Base-by-base conservation (phyloP, 1,140 invertebrate species). In the Lutraria rhynchaena region DNA sequence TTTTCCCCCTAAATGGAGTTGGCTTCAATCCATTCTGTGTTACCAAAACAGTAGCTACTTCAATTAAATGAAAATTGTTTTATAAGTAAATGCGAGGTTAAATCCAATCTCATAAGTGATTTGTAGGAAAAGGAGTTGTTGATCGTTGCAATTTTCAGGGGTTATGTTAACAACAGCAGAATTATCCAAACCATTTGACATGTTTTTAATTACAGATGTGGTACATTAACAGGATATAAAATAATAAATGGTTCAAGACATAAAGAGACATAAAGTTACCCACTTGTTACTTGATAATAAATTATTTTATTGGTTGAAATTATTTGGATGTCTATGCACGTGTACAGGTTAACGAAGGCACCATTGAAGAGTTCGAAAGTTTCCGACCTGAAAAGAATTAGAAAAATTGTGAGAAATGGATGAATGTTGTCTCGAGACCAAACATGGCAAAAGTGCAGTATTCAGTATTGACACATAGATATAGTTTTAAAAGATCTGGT, bases 271-370 rank as follows among this genome's bases (percentile, higher is more conserved):
- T 4, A 58, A 58, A 60, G 19, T 33, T 1, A 37, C 29, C 4
- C 57, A 73, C 69, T 7, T 73, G 51, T 73, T 1, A 27, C 69
- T 13, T 44, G 51, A 35, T 73, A 73, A n/a, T 73, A 73, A 2
- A 73, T 7, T 5, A 73, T 33, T 11, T 73, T 73, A n/a, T 35
- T 44, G 13, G 51, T 27, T 2, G 69, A 57, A 24, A 58, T 35
- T 24, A 53, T 33, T 24, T 33, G 55, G 29, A 73, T 57, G 33
- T 73, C 69, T 24, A 73, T 55, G n/a, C 69, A 73, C 3, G 49
- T 55, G 24, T 57, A 58, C 11, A 73, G 4, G 3, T 24, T 49
- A 41, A 49, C 29, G 22, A 63, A 63, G 13, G 4, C 9, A 27
- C 1, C 2, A 15, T 13, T n/a, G 29, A 73, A 27, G 4, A 73